Percentiles rank a stretch among this genome's conserved stretches.
Conservation (phyloP, 2,797 vertebrate genomes). For the Liparis tanakae region DNA sequence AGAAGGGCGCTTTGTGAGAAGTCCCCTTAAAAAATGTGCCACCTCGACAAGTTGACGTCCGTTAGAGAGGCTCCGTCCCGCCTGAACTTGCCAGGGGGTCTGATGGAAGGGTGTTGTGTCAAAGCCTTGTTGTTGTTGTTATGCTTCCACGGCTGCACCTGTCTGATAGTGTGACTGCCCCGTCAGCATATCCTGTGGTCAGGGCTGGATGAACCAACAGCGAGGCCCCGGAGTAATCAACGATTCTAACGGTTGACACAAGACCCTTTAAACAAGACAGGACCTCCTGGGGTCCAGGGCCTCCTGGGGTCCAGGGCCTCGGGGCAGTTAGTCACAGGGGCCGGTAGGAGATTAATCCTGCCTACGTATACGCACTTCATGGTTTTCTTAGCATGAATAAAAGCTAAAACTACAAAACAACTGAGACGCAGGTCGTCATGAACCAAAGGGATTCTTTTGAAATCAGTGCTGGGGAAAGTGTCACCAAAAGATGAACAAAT, state of each 20-base stretch:
- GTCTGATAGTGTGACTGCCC: no score
- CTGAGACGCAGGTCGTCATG: no score
- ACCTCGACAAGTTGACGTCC: constrained; percentile 65
- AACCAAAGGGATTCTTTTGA: neutral
- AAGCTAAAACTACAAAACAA: neutral
- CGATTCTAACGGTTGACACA: neutral
- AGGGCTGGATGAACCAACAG: neutral
- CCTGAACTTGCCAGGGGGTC: constrained; percentile 44
- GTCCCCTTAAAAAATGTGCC: constrained; percentile 61
- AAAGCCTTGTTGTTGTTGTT: no score
- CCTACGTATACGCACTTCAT: neutral
- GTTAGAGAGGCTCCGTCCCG: constrained; percentile 28
- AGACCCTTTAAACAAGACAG: neutral
- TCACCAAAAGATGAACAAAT: neutral
- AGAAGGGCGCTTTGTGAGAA: constrained; percentile 58
- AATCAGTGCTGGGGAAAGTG: neutral
- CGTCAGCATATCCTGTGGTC: neutral
- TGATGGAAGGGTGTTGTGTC: neutral
- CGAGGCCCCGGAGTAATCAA: neutral
- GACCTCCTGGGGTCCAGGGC: neutral
- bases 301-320: no score
- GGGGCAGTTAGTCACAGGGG: no score
- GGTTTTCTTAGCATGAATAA: neutral
- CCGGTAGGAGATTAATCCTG: neutral
- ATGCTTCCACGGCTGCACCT: neutral